Conservation (phyloP, 2,797 vertebrate species). For the Tapirus indicus region DNA sequence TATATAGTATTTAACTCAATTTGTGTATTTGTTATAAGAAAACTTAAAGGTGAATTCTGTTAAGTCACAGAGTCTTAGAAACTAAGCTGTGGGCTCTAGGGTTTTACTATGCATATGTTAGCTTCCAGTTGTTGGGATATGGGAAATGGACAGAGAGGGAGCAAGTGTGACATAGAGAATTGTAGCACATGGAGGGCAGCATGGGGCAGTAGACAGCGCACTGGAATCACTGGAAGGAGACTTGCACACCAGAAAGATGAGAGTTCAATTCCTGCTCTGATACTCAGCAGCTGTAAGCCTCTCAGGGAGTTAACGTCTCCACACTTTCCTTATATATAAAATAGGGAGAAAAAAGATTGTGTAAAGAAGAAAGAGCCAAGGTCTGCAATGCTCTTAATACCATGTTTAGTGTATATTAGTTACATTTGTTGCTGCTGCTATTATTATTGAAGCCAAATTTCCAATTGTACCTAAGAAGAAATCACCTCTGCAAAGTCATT, state of each 20-base stretch:
- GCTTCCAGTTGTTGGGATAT: not conserved
- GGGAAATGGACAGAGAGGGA: not conserved
- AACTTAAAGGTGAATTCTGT: not conserved
- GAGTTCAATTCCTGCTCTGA: not conserved
- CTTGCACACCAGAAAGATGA: not conserved
- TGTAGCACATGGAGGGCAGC: not conserved
- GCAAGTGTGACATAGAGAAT: not conserved
- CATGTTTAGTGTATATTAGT: not conserved
- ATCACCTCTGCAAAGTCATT: not conserved
- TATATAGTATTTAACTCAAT: not conserved
- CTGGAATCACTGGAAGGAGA: not conserved
- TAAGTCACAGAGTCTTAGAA: not conserved
- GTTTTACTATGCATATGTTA: not conserved
- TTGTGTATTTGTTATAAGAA: not conserved
- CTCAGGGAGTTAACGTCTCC: not conserved
- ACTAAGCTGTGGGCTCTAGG: not conserved
- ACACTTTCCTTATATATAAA: not conserved
- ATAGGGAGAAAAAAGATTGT: not conserved
- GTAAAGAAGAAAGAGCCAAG: not conserved
- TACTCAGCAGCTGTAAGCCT: not conserved
- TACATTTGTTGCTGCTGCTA: not conserved
- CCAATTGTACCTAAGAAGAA: not conserved
- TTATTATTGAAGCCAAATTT: not conserved
- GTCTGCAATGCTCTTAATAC: not conserved
- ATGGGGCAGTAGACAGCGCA: not conserved